Base-by-base conservation (phyloP, 2,888 invertebrate genomes). In the Sclerodermus sp. region DNA sequence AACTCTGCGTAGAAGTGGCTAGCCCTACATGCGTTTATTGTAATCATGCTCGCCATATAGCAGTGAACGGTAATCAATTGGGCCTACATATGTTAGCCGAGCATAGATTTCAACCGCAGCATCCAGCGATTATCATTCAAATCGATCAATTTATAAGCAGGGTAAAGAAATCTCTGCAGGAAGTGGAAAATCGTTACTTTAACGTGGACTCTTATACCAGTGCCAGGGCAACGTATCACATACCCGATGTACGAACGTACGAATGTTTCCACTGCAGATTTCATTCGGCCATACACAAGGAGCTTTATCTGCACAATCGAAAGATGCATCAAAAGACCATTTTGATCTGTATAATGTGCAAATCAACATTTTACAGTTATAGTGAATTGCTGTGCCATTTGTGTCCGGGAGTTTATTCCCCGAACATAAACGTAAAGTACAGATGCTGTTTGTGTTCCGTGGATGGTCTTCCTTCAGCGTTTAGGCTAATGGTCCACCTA, bases 231-330 rank as follows among this genome's bases (percentile, higher is more conserved):
- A 75, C 73, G 16, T 72, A 73, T 57, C 63, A 74, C 47, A 56
- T 78, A 69, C 83, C 84, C 13, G 83, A 85, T 72, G 87, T 88
- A 49, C 85, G 88, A 57, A 81, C 84, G 9, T 93, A 90, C 76
- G 92, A 92, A 78, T 93, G 93, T 80, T 92, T 92, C 79, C 90
- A 91, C 67, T 93, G 93, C 79, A 85, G 89, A 64, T 91, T 87
- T 75, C 85, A 86, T 66, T 89, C 91, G 51, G 79, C 84, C 45
- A 82, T 89, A 49, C 91, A 91, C 74, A 92, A 92, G 79, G 92
- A 93, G 78, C 83, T 93, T 51, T 92, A 90, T 79, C 81, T 90
- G 69, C 93, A 93, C 78, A 92, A 92, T 76, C 84, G 91, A 47
- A 91, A 92, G 80, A 86, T 90, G 85, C 93, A 93, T 80, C 87